Evolutionary conservation across 2,888 invertebrate genomes (phyloP), one percentile per base, ranked within the genome.

Genomic region (Ichneumon xanthorius): DNA sequence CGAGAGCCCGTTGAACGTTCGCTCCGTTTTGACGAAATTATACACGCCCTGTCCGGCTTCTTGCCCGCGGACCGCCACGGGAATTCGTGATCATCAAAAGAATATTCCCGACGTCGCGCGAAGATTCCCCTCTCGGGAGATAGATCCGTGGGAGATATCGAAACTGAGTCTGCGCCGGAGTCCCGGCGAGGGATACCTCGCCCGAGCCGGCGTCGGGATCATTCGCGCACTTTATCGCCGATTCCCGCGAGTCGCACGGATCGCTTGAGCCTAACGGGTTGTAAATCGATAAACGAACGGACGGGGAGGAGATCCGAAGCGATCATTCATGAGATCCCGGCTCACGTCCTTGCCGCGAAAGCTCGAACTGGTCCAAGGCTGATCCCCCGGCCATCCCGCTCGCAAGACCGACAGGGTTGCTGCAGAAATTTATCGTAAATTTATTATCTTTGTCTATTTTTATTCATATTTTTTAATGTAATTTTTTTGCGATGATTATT

Each of bases 281-380:
- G 79, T 71, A 48, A 79, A 79, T 63, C 48, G 79, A 79, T 71
- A 71, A 79, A 71, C 68, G 78, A 70, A 78, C 68, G 61, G 78
- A 61, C 78, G 48, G 70, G 14, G 40, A 70, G n/a, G 30, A 78
- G 68, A 71, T 48, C 61, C 78, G 67, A 73, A 58, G 58, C 63
- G 77, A 77, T 78, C 58, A n/a, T 48, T 61, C 70, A 30, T 61
- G 70, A 70, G 70, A 77, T 37, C 67, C 40, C 40, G 19, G 6
- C 67, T 37, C 63, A 30, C 40, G 45, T 63, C 30, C 50, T 61
- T 61, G 71, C 45, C 61, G 48, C 61, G 45, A 65, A 65, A 58
- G 40, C 63, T 30, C 65, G 37, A 55, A 72, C 40, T 37, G 65
- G 45, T 65, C 72, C 72, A 65, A 80, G 71, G 72, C 48, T 53